These are phyloP conservation scores for Sphaeramia orbicularis DNA, from an alignment of 2,797 vertebrate species.

Conservation along the genomic window DNA sequence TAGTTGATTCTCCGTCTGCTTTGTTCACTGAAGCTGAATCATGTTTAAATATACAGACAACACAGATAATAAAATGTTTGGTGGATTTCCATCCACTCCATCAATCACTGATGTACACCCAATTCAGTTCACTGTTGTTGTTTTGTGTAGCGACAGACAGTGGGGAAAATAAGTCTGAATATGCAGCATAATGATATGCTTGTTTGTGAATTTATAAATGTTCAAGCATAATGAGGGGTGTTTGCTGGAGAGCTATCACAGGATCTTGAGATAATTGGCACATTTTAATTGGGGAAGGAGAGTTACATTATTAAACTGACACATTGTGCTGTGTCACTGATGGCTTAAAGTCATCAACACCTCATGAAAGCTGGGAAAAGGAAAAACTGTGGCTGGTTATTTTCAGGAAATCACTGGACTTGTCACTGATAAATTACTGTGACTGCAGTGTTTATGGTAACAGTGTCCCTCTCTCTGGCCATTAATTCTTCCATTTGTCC, in stretches of 20 bases:
- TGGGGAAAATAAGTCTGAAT: conserved; percentile 29
- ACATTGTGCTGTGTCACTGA: conserved; percentile 43
- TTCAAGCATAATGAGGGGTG: conserved; percentile 34
- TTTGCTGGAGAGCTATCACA: conserved; percentile 62
- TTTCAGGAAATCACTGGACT: conserved; percentile 2
- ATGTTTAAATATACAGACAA: no score
- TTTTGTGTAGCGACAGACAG: conserved; percentile 7
- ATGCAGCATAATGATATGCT: conserved; percentile 42
- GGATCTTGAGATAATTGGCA: conserved; percentile 71
- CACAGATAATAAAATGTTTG: conserved; percentile 1
- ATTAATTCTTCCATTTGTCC: background rate
- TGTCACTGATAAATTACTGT: background rate
- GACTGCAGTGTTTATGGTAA: background rate
- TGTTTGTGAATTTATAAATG: conserved; percentile 63
- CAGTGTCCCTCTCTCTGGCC: background rate
- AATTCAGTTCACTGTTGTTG: conserved; percentile 23
- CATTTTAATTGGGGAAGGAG: conserved; percentile 71
- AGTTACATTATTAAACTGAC: conserved; percentile 57
- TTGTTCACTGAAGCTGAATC: no score
- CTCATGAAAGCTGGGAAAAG: conserved; percentile 50
- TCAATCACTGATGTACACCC: background rate
- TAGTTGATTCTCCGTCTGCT: no score
- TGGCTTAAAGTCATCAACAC: conserved; percentile 57
- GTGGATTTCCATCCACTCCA: conserved; percentile 8
- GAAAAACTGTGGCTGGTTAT: conserved; percentile 1